Evolutionary conservation across 2,113 vertebrate species (phyloP).

Genomic region (Probosciger aterrimus): DNA sequence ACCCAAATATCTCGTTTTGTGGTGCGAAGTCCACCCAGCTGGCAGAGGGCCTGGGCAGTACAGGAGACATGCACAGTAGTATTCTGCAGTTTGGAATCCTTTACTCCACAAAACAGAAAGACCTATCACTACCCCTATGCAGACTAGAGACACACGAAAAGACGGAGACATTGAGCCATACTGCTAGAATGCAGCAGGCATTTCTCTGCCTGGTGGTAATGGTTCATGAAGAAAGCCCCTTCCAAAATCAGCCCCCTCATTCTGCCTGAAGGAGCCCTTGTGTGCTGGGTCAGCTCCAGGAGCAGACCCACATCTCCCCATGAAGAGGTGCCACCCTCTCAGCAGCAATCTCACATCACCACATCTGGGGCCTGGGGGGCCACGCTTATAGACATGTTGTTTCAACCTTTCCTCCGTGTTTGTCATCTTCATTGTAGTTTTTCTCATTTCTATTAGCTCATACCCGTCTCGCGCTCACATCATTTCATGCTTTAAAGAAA

Average conservation of each 20-base stretch:
- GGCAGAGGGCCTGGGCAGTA: background rate
- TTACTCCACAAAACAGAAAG: background rate
- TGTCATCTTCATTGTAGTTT: background rate
- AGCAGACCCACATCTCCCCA: background rate
- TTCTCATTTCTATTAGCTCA: background rate
- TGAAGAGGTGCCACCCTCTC: accelerated
- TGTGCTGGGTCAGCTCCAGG: background rate
- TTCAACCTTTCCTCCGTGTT: background rate
- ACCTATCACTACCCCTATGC: background rate
- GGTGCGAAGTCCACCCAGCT: background rate
- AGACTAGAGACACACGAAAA: accelerated
- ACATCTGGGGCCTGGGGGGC: background rate
- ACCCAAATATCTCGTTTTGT: accelerated
- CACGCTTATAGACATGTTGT: accelerated
- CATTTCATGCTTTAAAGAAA: background rate
- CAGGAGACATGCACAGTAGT: accelerated
- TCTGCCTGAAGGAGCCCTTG: background rate
- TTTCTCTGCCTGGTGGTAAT: background rate
- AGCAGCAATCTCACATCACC: background rate
- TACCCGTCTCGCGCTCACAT: background rate
- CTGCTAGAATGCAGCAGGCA: background rate
- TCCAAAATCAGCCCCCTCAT: background rate
- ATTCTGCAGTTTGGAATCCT: background rate
- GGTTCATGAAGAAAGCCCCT: background rate
- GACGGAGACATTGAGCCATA: accelerated